Conservation (phyloP, 2,797 vertebrate species). For the Pantherophis alleghaniensis region DNA sequence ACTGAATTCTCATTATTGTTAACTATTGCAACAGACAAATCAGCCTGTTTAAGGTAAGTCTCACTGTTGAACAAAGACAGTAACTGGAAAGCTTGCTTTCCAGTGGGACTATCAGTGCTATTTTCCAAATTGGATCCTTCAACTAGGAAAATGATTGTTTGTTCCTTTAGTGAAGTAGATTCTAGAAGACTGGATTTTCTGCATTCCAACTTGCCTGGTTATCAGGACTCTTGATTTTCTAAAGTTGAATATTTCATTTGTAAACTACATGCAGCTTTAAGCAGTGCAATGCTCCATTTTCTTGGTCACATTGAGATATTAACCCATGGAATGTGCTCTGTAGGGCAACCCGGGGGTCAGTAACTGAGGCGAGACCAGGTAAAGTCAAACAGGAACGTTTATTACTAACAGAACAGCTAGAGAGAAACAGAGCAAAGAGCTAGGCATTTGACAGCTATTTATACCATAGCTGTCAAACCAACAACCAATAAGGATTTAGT, state of each 20-base stretch:
- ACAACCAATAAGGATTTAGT: no score
- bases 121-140: slow-evolving; percentile 35
- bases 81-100: slow-evolving; percentile 34
- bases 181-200: neutral
- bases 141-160: slow-evolving; percentile 24
- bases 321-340: neutral
- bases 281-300: neutral
- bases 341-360: no score
- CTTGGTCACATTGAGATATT: neutral
- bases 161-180: slow-evolving; percentile 6
- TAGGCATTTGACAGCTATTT: no score
- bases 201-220: neutral
- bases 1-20: slow-evolving; percentile 34
- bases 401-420: no score
- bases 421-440: no score
- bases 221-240: neutral
- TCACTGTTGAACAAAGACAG: slow-evolving; percentile 41
- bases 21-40: slow-evolving; percentile 49
- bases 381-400: no score
- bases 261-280: neutral
- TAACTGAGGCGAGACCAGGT: no score
- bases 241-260: neutral
- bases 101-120: slow-evolving; percentile 27
- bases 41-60: slow-evolving; percentile 48
- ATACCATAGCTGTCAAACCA: no score